Evolutionary conservation across 2,888 invertebrate genomes (phyloP).

Genomic region (Trichopria drosophilae): DNA sequence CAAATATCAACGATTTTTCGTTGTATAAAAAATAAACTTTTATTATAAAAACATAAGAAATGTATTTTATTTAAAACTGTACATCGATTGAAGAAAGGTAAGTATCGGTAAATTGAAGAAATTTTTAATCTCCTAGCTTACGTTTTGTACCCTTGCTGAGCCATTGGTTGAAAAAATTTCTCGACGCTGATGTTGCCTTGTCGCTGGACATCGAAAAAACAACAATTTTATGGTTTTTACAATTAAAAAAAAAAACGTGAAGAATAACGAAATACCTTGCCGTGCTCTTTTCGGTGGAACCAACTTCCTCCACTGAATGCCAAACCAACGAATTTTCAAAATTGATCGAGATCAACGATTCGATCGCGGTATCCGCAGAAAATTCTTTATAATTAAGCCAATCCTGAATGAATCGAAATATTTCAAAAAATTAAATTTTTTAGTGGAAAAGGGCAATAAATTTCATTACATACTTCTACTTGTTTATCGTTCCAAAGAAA

Average conservation of each 20-base stretch:
- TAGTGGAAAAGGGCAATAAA: too few species aligned
- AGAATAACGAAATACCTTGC: conserved; percentile 13
- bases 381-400: conserved; percentile 24
- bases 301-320: conserved; percentile 21
- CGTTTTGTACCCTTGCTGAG: conserved; percentile 16
- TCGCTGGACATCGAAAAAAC: too few species aligned
- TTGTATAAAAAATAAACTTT: conserved; percentile 4
- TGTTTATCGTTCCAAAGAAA: conserved; percentile 13
- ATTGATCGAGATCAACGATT: conserved; percentile 17
- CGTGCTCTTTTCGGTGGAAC: conserved; percentile 15
- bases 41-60: conserved; percentile 1
- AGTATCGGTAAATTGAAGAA: background rate
- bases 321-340: conserved; percentile 10
- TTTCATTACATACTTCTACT: conserved; percentile 22
- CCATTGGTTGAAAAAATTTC: too few species aligned
- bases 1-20: conserved; percentile 1
- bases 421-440: background rate
- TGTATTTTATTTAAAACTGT: conserved; percentile 16
- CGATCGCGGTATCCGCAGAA: conserved; percentile 21
- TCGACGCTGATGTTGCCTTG: background rate
- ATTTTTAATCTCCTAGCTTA: conserved; percentile 20
- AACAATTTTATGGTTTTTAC: too few species aligned
- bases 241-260: too few species aligned
- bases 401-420: conserved; percentile 5
- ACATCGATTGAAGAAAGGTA: conserved; percentile 8